Evolutionary conservation across 2,113 vertebrate species (phyloP).

Genomic region (Oostethus manadensis): DNA sequence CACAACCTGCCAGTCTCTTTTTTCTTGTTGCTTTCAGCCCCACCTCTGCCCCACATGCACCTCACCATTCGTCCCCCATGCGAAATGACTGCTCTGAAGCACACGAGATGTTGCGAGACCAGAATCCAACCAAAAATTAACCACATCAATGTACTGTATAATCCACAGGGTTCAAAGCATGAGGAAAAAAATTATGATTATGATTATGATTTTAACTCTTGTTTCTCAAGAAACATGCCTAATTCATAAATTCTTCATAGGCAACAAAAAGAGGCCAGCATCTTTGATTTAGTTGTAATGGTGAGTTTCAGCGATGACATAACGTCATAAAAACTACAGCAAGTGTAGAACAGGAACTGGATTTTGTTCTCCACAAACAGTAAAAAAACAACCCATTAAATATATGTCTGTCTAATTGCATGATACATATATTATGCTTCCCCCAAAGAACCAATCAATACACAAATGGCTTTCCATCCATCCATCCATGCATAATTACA

Average conservation of each 20-base stretch:
- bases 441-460: constrained; percentile 18
- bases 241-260: constrained; percentile 50
- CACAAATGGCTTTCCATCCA: constrained; percentile 13
- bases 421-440: neutral
- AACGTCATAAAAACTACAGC: constrained; percentile 15
- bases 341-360: constrained; percentile 7
- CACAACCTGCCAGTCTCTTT: no score
- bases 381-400: constrained; percentile 9
- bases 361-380: constrained; percentile 2
- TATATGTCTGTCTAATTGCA: constrained; percentile 4
- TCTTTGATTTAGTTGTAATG: constrained; percentile 7
- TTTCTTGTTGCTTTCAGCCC: no score
- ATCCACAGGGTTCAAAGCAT: no score
- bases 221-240: constrained; percentile 30
- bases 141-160: no score
- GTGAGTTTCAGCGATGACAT: neutral
- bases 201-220: constrained; percentile 44
- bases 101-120: no score
- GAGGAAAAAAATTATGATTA: no score
- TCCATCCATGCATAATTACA: no score
- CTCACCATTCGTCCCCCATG: no score
- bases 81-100: no score
- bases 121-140: no score
- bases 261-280: constrained; percentile 48
- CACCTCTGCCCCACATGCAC: no score